Evolutionary conservation across 2,797 vertebrate species (phyloP), one percentile per base, ranked within the genome.

Genomic region (Naso thynnoides): DNA sequence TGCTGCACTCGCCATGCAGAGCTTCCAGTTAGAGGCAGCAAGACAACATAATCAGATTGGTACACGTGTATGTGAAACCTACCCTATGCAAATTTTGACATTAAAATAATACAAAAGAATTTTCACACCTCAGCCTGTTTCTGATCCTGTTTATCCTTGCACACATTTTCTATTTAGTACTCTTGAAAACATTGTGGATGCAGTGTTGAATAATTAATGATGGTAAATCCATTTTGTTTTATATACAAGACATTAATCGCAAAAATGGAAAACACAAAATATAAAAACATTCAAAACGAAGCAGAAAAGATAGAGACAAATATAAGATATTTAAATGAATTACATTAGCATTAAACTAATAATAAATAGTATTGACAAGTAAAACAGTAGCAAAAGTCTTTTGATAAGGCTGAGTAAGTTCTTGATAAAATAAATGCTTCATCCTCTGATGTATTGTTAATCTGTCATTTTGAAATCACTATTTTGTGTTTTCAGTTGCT

Each of bases 31-130:
- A 45, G 65, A 73, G 23, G 31, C 5, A 16, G 13, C 2, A 27
- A 50, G 49, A 67, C 67, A 55, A 27, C 44, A 31, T 59, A 21
- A 78, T 83, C 44, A 69, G 58, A 67, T 39, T 24, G 31, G 49
- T 50, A 76, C 45, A 48, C 11, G 26, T 62, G 58, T 47, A 66
- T 64, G 10, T 4, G 3, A 69, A 78, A 63, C 54, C 31, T 33
- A 45, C 16, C 13, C n/a, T 57, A 63, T 82, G 73, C 42, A 47
- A 55, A 67, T 61, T 19, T n/a, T 82, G 72, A 70, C 75, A 79
- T 79, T 77, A 52, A 47, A 71, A 45, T 39, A 23, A 65, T 42
- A 62, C 5, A 39, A 52, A 54, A 9, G 11, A 0, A 16, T 57
- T 54, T 57, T 48, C n/a, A 49, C 47, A 29, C 18, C 13, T 36